Evolutionary conservation across 2,113 vertebrate species (phyloP), one percentile per base, ranked within the genome.

Genomic region (Charina bottae): DNA sequence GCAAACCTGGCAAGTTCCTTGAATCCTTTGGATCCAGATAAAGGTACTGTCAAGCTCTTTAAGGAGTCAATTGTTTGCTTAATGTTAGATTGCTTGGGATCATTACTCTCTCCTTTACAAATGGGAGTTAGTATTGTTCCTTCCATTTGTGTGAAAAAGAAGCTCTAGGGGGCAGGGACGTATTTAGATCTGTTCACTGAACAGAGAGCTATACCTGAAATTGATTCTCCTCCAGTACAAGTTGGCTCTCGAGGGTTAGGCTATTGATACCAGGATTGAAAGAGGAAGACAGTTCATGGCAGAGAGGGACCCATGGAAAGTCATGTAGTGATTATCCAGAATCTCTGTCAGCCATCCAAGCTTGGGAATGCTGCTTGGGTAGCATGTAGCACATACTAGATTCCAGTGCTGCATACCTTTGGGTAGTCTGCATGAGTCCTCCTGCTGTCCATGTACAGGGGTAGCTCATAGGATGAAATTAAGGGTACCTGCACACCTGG

Each of bases 21-120:
- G 90, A 97, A 97, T 87, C 95, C 97, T 83, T 91, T 97, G 64
- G 98, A 99, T 88, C 94, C 97, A 0, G 98, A 99, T 91, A 99
- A 99, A 98, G 98, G 98, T 99, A 97, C 23, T 26, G 87, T 37
- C 91, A 2, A 28, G 26, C 11, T 13, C 24, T 11, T 58, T 37
- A 28, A 56, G 54, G 23, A 2, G 10, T 37, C 55, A 33, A 37
- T 11, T 83, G 17, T 53, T 72, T 17, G 2, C 24, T 62, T 46
- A 42, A 9, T 23, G 4, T 26, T n/a, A 33, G 6, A 33, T 15
- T 59, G 33, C n/a, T 21, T 83, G 17, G 49, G 12, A 62, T 53
- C 12, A 10, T 53, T 58, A 58, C 23, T 28, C 13, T 15, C 33
- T 53, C 33, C 5, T 24, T 23, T 56, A 58, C 11, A 90, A 83